These are phyloP conservation scores for Setipinna tenuifilis DNA, from an alignment of 2,797 vertebrate species.

Conservation along the genomic window DNA sequence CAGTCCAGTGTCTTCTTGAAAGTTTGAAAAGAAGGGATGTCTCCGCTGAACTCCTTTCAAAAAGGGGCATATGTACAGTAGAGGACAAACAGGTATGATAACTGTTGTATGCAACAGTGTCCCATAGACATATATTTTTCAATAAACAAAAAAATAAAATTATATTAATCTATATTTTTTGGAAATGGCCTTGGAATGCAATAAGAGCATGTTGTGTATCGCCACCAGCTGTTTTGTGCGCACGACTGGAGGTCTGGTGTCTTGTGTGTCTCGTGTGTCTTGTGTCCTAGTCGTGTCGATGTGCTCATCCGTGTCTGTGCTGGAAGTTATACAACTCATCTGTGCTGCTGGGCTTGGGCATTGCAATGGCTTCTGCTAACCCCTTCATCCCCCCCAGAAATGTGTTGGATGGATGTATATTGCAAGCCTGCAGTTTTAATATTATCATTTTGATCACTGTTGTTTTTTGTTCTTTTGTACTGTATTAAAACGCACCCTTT, in stretches of 20 bases:
- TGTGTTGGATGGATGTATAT: slow-evolving; percentile 11
- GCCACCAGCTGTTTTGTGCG: slow-evolving; percentile 45
- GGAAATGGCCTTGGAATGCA: slow-evolving; percentile 82
- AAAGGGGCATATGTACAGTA: background rate
- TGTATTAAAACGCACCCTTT: slow-evolving; percentile 17
- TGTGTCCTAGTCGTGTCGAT: slow-evolving; percentile 11
- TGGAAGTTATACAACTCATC: slow-evolving; percentile 61
- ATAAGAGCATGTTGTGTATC: slow-evolving; percentile 69
- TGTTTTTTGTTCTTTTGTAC: slow-evolving; percentile 15
- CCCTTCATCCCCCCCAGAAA: slow-evolving; percentile 17
- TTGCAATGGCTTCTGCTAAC: slow-evolving; percentile 43
- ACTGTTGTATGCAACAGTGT: background rate
- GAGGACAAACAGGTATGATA: slow-evolving; percentile 35
- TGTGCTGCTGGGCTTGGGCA: slow-evolving; percentile 36
- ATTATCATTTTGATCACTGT: slow-evolving; percentile 1
- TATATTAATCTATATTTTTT: slow-evolving; percentile 37
- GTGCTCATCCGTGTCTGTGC: slow-evolving; percentile 37
- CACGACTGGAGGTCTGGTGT: slow-evolving; percentile 58
- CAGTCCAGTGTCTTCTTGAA: slow-evolving; percentile 34
- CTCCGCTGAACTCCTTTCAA: slow-evolving; percentile 33
- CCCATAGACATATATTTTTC: slow-evolving; percentile 36
- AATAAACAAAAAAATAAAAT: slow-evolving; percentile 24
- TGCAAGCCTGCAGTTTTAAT: background rate
- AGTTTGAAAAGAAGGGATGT: slow-evolving; percentile 51
- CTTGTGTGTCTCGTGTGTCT: slow-evolving; percentile 46